phyloP scores from a whole-genome alignment of 1,140 invertebrate species.

The Phocides pigmalion region DNA sequence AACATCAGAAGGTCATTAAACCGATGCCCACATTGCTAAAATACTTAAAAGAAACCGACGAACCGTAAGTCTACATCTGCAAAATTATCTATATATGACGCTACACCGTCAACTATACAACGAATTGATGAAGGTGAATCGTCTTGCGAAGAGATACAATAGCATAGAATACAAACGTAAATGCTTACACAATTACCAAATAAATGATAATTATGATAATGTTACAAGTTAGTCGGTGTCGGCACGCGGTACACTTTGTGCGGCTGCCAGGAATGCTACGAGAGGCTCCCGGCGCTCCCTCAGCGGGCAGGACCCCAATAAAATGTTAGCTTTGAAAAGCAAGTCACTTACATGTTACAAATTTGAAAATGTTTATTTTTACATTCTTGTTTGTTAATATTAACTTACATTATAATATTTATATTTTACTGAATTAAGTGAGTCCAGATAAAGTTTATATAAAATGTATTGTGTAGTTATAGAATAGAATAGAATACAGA shows the following conservation, averaged over 20 bases:
- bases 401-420: no score
- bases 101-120: neutral
- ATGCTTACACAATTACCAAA: slow-evolving; percentile 17
- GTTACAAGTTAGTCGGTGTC: neutral
- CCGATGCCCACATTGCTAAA: no score
- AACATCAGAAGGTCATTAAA: no score
- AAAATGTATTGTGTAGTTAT: neutral
- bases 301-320: no score
- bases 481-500: neutral
- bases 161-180: slow-evolving; percentile 7
- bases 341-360: no score
- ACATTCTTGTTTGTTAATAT: no score
- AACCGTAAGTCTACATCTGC: no score
- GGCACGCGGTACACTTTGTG: neutral
- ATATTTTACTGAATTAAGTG: neutral
- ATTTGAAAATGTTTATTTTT: no score
- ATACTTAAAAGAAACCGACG: no score
- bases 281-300: neutral
- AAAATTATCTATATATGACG: neutral
- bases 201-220: slow-evolving; percentile 4
- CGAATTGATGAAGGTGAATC: neutral
- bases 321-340: no score
- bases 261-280: slow-evolving; percentile 6
- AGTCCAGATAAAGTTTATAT: slow-evolving; percentile 6
- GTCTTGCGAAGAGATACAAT: neutral